phyloP scores from a whole-genome alignment of 2,113 vertebrate genomes.

The Paracanthobrama guichenoti region DNA sequence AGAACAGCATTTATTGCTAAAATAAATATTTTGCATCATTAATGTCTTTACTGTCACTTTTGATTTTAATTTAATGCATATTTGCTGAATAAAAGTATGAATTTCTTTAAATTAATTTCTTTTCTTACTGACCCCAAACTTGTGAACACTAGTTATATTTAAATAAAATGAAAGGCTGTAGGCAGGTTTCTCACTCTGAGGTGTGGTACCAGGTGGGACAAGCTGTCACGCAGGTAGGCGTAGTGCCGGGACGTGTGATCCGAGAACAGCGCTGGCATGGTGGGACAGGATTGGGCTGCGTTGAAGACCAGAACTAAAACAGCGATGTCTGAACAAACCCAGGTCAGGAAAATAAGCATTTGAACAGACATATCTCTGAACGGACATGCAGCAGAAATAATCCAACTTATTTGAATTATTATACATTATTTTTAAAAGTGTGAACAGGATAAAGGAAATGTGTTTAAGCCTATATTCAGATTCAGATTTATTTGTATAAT shows the following conservation, averaged over 20 bases:
- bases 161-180: neutral
- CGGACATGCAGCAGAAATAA: neutral
- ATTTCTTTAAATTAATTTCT: neutral
- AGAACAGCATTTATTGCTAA: too few species aligned
- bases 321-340: slow-evolving; percentile 83
- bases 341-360: slow-evolving; percentile 41
- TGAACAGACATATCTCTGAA: neutral
- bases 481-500: neutral
- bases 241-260: slow-evolving; percentile 97
- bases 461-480: neutral
- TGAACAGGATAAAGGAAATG: neutral
- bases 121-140: neutral
- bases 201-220: slow-evolving; percentile 92
- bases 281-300: slow-evolving; percentile 91
- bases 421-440: neutral
- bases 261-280: slow-evolving; percentile 94
- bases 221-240: slow-evolving; percentile 93
- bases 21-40: neutral
- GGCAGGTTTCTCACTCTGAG: slow-evolving; percentile 78
- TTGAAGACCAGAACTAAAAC: slow-evolving; percentile 97
- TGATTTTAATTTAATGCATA: neutral
- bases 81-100: neutral
- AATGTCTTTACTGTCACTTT: neutral
- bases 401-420: neutral
- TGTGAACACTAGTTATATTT: neutral